These are phyloP conservation scores for Holacanthus passer DNA, from an alignment of 2,113 vertebrate genomes.

Conservation along the genomic window DNA sequence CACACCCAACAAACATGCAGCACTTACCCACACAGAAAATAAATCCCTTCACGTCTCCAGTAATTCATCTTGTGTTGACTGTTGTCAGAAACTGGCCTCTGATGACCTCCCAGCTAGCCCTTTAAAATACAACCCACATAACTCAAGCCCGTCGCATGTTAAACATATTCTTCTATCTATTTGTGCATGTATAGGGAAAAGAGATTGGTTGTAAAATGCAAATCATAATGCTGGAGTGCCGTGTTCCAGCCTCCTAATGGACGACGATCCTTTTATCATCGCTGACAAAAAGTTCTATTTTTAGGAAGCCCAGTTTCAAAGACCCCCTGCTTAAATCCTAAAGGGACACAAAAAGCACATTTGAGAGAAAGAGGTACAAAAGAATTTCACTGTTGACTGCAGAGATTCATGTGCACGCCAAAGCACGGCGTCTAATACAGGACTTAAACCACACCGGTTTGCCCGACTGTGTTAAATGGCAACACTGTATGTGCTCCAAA, in stretches of 20 bases:
- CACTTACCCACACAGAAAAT: neutral
- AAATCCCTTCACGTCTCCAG: neutral
- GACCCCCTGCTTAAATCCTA: neutral
- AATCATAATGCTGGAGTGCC: neutral
- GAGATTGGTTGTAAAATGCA: constrained; percentile 39
- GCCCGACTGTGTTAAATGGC: neutral
- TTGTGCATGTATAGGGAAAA: neutral
- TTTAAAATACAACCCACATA: neutral
- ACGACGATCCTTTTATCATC: constrained; percentile 18
- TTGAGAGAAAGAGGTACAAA: neutral
- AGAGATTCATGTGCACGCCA: neutral
- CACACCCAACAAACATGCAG: neutral
- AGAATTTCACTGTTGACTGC: neutral
- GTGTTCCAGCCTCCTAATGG: constrained; percentile 21
- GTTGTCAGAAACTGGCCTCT: neutral
- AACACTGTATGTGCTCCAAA: neutral
- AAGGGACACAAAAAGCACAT: constrained; percentile 13
- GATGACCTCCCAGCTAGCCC: neutral
- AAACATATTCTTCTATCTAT: neutral
- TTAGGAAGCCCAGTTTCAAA: constrained; percentile 25
- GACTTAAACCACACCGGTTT: neutral
- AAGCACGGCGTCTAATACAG: neutral
- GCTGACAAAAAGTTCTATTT: constrained; percentile 33
- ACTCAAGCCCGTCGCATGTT: neutral
- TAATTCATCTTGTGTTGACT: neutral